phyloP scores from a whole-genome alignment of 2,113 vertebrate species.

The Lepisosteus oculatus region DNA sequence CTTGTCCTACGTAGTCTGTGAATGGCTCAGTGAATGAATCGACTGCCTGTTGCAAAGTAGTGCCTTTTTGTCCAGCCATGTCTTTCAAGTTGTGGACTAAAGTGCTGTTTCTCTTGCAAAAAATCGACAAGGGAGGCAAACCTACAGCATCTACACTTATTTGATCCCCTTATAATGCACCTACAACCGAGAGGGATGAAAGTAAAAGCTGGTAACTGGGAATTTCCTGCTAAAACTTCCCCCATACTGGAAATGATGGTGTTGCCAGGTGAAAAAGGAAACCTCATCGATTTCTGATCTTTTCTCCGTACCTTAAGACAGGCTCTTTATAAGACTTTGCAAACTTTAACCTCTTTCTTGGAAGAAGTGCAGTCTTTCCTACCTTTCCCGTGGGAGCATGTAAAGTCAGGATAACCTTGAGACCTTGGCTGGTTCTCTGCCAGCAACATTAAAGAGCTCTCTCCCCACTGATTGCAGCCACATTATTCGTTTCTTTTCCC shows the following conservation, averaged over 20 bases:
- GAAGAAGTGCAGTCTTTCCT: conserved; percentile 51
- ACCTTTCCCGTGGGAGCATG: conserved; percentile 94
- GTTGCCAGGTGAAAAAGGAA: background rate
- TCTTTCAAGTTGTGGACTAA: too few species aligned
- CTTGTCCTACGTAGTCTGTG: too few species aligned
- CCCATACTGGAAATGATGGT: background rate
- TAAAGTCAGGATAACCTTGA: conserved; percentile 74
- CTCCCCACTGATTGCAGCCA: conserved; percentile 59
- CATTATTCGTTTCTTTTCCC: conserved; percentile 54
- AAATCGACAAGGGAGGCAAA: too few species aligned
- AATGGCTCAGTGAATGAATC: too few species aligned
- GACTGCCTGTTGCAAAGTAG: too few species aligned
- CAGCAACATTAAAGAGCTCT: conserved; percentile 75
- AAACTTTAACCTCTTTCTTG: conserved; percentile 56
- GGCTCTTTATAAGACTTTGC: conserved; percentile 49
- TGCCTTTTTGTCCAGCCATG: too few species aligned
- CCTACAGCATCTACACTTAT: too few species aligned
- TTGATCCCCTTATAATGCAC: too few species aligned
- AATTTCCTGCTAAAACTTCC: background rate
- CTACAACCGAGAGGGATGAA: background rate
- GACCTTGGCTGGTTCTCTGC: conserved; percentile 78
- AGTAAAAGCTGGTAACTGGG: background rate
- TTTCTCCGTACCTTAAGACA: conserved; percentile 51
- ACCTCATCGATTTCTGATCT: background rate
- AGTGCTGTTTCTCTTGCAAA: too few species aligned